Conservation (phyloP, 2,888 invertebrate genomes). For the Leptopterna dolabrata region DNA sequence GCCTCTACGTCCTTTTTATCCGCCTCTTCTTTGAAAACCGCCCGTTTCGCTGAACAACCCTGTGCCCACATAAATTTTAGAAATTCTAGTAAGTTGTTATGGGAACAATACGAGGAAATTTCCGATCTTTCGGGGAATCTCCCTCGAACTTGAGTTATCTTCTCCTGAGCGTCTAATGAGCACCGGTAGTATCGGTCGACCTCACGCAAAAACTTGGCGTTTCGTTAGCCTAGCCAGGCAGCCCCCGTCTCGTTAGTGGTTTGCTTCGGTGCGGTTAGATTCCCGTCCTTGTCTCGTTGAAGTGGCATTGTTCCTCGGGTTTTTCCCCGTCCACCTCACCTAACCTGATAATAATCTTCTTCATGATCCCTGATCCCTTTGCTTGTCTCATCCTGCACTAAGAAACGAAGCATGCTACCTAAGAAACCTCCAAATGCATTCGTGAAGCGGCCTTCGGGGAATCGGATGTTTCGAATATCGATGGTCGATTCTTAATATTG, state of each 20-base stretch:
- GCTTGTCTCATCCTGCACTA: too few relatives aligned
- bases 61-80: too few relatives aligned
- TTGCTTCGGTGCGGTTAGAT: background rate
- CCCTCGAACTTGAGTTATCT: background rate
- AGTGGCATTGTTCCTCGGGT: background rate
- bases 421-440: too few relatives aligned
- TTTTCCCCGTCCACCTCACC: background rate
- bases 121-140: background rate
- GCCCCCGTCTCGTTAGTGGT: background rate
- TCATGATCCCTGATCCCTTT: background rate
- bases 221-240: background rate
- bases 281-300: background rate
- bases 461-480: too few relatives aligned
- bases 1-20: too few relatives aligned
- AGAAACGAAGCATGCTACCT: too few relatives aligned
- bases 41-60: too few relatives aligned
- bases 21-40: too few relatives aligned
- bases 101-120: too few relatives aligned
- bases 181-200: background rate
- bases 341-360: background rate
- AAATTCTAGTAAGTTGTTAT: too few relatives aligned
- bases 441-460: too few relatives aligned
- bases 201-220: background rate
- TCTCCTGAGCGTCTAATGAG: background rate
- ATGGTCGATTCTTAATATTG: too few relatives aligned